phyloP scores from a whole-genome alignment of 1,140 invertebrate genomes.

The Trachymyrmex septentrionalis region DNA sequence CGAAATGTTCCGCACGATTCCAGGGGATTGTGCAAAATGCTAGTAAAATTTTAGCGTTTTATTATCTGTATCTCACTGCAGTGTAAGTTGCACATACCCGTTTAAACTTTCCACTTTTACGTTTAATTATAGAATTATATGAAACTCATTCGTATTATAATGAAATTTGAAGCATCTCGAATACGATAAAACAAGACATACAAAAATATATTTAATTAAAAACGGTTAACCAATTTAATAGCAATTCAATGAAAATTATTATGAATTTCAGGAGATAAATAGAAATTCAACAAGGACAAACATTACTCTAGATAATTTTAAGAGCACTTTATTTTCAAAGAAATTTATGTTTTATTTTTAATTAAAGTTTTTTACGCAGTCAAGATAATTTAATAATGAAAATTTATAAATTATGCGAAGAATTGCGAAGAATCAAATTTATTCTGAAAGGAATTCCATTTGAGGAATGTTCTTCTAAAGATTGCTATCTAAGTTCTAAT shows the following conservation, averaged over 20 bases:
- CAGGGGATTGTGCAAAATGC: conserved; percentile 15
- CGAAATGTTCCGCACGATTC: conserved; percentile 35
- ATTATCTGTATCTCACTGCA: neutral
- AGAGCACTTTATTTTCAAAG: no score
- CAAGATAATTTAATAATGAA: no score
- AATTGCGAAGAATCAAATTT: neutral
- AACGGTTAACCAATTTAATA: conserved; percentile 3
- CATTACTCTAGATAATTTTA: no score
- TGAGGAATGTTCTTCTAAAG: neutral
- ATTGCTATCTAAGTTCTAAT: no score
- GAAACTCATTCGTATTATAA: neutral
- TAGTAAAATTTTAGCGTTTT: conserved; percentile 22
- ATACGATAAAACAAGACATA: neutral
- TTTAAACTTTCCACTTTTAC: conserved; percentile 18
- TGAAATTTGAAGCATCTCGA: neutral
- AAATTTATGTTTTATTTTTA: no score
- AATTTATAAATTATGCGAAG: neutral
- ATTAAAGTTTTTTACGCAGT: no score
- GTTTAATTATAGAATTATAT: conserved; percentile 29
- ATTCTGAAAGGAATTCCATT: neutral
- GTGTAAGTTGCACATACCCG: neutral
- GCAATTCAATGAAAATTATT: neutral
- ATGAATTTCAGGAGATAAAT: neutral
- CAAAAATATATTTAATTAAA: neutral
- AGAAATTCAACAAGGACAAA: no score